phyloP scores from a whole-genome alignment of 2,888 invertebrate genomes.

The Carcina quercana region DNA sequence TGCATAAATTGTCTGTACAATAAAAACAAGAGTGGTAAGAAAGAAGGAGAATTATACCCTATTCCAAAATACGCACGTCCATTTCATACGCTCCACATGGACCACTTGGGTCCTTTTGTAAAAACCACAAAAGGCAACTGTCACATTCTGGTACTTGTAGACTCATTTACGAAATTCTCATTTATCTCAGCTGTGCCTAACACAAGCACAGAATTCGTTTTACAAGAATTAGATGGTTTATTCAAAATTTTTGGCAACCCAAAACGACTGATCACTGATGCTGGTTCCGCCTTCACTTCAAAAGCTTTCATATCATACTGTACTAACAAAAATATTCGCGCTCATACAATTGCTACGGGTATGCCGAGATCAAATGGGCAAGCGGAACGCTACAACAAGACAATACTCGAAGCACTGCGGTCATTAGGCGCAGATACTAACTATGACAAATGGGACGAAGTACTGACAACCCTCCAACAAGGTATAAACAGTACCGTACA shows the following conservation, averaged over 20 bases:
- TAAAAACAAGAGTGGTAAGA: constrained; percentile 21
- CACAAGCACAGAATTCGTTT: constrained; percentile 7
- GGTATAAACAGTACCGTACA: constrained; percentile 25
- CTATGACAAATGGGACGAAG: constrained; percentile 25
- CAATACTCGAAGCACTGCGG: constrained; percentile 22
- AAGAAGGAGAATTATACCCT: constrained; percentile 14
- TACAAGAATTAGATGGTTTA: constrained; percentile 12
- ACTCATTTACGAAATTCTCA: constrained; percentile 32
- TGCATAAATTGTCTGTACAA: constrained; percentile 30
- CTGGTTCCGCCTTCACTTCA: constrained; percentile 15
- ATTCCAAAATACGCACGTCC: constrained; percentile 21
- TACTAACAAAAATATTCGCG: constrained; percentile 10
- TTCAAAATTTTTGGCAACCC: constrained; percentile 17
- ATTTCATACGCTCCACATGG: constrained; percentile 24
- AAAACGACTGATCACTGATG: constrained; percentile 14
- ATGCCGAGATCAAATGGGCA: constrained; percentile 24
- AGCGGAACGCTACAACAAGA: constrained; percentile 25
- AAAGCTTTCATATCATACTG: constrained; percentile 10
- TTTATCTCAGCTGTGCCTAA: constrained; percentile 21
- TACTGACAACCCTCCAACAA: constrained; percentile 23
- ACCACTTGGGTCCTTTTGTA: constrained; percentile 27
- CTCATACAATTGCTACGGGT: constrained; percentile 15
- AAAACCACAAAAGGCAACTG: constrained; percentile 19
- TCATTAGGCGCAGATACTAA: constrained; percentile 17
- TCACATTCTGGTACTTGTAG: constrained; percentile 26